Conservation (phyloP, 2,888 invertebrate genomes). For the Noctuana brunneofusca region DNA sequence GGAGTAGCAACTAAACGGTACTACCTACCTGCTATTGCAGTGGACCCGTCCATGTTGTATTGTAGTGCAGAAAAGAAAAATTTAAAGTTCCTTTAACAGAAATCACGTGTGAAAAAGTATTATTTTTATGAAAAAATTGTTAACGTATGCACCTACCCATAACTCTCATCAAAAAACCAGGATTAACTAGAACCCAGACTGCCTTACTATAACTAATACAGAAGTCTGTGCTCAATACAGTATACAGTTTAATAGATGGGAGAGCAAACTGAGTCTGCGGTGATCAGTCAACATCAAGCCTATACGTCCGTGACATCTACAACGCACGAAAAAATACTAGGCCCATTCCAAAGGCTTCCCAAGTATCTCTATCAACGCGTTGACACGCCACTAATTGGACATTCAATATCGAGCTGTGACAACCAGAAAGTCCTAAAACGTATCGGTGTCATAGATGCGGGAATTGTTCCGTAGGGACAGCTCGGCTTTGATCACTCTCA, state of each 20-base stretch:
- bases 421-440: neutral
- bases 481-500: neutral
- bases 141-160: too few species aligned
- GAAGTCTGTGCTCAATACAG: neutral
- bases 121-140: too few species aligned
- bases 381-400: conserved; percentile 32
- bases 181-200: too few species aligned
- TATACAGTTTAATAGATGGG: neutral
- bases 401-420: conserved; percentile 23
- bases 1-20: conserved; percentile 6
- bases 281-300: neutral
- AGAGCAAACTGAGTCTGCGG: neutral
- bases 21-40: neutral
- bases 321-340: neutral
- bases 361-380: neutral
- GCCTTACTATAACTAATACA: too few species aligned
- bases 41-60: neutral
- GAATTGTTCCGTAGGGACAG: neutral
- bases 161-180: too few species aligned
- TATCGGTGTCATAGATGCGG: conserved; percentile 14
- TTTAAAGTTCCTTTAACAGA: too few species aligned
- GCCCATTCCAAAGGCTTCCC: conserved; percentile 3
- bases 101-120: too few species aligned
- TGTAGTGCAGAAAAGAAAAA: too few species aligned
- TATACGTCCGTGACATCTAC: neutral